Percentiles rank a stretch among this genome's conserved stretches.
Conservation (phyloP, 2,797 vertebrate species). For the Craterocephalus amniculus region DNA sequence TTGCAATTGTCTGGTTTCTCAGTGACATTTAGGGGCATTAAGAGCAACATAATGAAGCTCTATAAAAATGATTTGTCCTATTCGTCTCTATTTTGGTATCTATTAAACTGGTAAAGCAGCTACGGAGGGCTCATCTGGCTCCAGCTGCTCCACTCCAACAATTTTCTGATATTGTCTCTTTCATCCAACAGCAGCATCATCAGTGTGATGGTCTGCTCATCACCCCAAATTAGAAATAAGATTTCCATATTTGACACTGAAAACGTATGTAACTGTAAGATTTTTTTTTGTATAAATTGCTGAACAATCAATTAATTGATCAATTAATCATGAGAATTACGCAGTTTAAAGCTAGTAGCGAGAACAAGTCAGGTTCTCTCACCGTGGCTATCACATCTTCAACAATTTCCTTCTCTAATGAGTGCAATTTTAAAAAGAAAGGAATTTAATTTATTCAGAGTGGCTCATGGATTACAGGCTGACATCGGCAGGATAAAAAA, state of each 20-base stretch:
- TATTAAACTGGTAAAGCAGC: too few species aligned
- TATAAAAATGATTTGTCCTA: too few species aligned
- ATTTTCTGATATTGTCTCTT: not conserved
- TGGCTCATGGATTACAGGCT: not conserved
- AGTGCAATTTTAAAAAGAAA: not conserved
- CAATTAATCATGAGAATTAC: not conserved
- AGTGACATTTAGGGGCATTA: too few species aligned
- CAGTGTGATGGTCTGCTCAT: too few species aligned
- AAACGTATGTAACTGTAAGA: not conserved
- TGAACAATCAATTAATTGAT: not conserved
- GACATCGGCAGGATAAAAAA: not conserved
- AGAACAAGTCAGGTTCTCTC: not conserved
- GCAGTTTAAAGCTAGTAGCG: not conserved
- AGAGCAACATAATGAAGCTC: too few species aligned
- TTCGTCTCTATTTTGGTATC: too few species aligned
- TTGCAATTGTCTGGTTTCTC: too few species aligned
- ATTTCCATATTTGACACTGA: not conserved
- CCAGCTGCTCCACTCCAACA: not conserved
- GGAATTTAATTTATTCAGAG: not conserved
- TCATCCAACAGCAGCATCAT: too few species aligned
- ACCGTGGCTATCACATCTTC: not conserved
- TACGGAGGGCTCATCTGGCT: not conserved
- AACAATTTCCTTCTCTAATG: slow-evolving; percentile 9
- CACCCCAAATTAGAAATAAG: not conserved
- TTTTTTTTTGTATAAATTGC: not conserved